Evolutionary conservation across 2,797 vertebrate species (phyloP).

Genomic region (Oryzias dopingdopingensis): DNA sequence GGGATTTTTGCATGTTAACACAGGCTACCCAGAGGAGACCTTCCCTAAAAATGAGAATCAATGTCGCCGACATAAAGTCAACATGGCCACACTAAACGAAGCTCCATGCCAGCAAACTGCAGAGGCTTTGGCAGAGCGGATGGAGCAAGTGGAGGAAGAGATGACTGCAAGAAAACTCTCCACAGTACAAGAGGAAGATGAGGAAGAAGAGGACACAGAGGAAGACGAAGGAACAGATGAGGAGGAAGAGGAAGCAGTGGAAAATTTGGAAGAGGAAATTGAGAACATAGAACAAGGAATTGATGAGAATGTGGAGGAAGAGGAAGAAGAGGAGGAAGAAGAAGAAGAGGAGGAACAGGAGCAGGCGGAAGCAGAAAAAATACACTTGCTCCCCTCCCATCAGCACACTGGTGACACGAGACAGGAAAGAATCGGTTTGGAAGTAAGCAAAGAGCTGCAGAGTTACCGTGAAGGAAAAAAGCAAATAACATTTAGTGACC

Average conservation of each 20-base stretch:
- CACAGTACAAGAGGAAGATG: slow-evolving; percentile 54
- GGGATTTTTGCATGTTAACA: slow-evolving; percentile 4
- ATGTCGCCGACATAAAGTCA: slow-evolving; percentile 27
- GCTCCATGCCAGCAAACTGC: slow-evolving; percentile 80
- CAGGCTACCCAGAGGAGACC: slow-evolving; percentile 95
- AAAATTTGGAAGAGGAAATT: slow-evolving; percentile 53
- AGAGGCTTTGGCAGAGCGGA: slow-evolving; percentile 90
- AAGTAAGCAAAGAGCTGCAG: slow-evolving; percentile 48
- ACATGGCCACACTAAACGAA: slow-evolving; percentile 69
- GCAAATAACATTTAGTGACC: slow-evolving; percentile 66
- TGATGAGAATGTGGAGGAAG: slow-evolving; percentile 29
- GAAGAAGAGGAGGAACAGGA: slow-evolving; percentile 76
- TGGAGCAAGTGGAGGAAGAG: slow-evolving; percentile 78
- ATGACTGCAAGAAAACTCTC: slow-evolving; percentile 51
- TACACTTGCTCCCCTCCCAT: slow-evolving; percentile 52
- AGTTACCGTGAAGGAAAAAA: slow-evolving; percentile 44
- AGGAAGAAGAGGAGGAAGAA: slow-evolving; percentile 14
- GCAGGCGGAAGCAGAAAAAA: slow-evolving; percentile 67
- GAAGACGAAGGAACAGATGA: slow-evolving; percentile 44
- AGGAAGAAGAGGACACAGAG: slow-evolving; percentile 58
- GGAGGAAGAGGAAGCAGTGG: slow-evolving; percentile 50
- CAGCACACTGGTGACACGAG: slow-evolving; percentile 30
- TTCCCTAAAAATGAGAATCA: slow-evolving; percentile 83
- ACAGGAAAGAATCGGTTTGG: slow-evolving; percentile 40
- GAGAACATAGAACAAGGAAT: slow-evolving; percentile 38